phyloP scores from a whole-genome alignment of 1,140 invertebrate genomes.

The Leptinotarsa undecemlineata region DNA sequence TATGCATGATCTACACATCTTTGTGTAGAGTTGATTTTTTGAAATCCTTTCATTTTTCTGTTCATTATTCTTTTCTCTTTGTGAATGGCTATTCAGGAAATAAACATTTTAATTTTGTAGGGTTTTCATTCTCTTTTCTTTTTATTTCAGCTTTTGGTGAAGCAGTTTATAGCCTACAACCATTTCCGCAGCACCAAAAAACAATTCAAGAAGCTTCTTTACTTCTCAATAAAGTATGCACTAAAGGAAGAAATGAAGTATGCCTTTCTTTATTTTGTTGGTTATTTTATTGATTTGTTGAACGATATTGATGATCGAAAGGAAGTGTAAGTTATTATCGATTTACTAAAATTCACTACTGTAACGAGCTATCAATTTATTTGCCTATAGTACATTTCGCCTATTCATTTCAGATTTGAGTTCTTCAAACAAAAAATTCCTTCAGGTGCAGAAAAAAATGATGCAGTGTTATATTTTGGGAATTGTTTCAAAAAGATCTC shows the following conservation, averaged over 20 bases:
- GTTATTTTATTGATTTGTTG: slow-evolving; percentile 21
- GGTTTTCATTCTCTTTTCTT: not conserved
- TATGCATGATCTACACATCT: too few species aligned
- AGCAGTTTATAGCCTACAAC: slow-evolving; percentile 18
- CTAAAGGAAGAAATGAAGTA: slow-evolving; percentile 19
- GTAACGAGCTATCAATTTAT: not conserved
- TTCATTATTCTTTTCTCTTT: too few species aligned
- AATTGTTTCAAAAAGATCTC: slow-evolving; percentile 15
- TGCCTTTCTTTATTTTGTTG: slow-evolving; percentile 17
- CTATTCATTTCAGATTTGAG: slow-evolving; percentile 10
- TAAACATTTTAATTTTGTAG: too few species aligned
- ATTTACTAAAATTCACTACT: not conserved
- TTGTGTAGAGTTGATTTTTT: too few species aligned
- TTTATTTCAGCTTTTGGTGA: slow-evolving; percentile 18
- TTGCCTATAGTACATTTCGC: not conserved
- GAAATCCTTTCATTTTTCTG: too few species aligned
- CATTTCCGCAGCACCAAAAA: slow-evolving; percentile 9
- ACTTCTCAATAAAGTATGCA: slow-evolving; percentile 11
- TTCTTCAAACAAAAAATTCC: slow-evolving; percentile 21
- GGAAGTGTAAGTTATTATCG: slow-evolving; percentile 22
- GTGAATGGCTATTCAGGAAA: too few species aligned
- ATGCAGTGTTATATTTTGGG: slow-evolving; percentile 19
- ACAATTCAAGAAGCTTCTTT: slow-evolving; percentile 13
- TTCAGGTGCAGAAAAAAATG: slow-evolving; percentile 21
- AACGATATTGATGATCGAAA: slow-evolving; percentile 13